Evolutionary conservation across 2,888 invertebrate species (phyloP), one percentile per base, ranked within the genome.

Genomic region (Parasteatoda lunata): DNA sequence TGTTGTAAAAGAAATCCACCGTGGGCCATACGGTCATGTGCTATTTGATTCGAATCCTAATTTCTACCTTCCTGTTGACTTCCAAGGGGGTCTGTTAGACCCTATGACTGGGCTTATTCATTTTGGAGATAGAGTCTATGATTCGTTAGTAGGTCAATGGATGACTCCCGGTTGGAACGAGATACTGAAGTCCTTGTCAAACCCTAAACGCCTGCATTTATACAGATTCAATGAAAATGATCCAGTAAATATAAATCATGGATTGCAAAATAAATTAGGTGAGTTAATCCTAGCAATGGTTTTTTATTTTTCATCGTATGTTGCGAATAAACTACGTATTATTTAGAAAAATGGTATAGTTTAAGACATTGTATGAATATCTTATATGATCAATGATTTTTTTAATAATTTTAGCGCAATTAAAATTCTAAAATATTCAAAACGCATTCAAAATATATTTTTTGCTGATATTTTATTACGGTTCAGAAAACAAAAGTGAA

Each of bases 121-220:
- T 90, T 93, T 97, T 88, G 95, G 96, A 83, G 89, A 88, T 59
- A 93, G 97, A 73, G 93, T 97, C 73, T 98, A 97, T 91, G 98
- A 98, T 92, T 96, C 98, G 0, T 94, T 95, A 0, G 96, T 97
- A n/a, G 98, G 98, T 0, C 97, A 98, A 91, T 98, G 97, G 97
- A 96, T 98, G 95, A 97, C 97, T 0, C 98, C 98, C 0, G 95
- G 96, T 88, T 98, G 97, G 96, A 96, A 96, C 91, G 95, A 95
- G 89, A 93, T 97, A 89, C 96, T 97, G 0, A 96, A 96, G n/a
- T 95, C 96, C 91, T 93, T 97, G 90, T 96, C 95, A 49, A 94
- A 96, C 54, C 97, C 97, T 0, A 96, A 96, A 0, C 96, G 97
- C 91, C 96, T 97, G 54, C 97, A 97, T 91, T 96, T 97, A 89